Evolutionary conservation across 53 echinoderm and acorn worm genomes (phyloP).

Genomic region (Temnopleurus reevesii): DNA sequence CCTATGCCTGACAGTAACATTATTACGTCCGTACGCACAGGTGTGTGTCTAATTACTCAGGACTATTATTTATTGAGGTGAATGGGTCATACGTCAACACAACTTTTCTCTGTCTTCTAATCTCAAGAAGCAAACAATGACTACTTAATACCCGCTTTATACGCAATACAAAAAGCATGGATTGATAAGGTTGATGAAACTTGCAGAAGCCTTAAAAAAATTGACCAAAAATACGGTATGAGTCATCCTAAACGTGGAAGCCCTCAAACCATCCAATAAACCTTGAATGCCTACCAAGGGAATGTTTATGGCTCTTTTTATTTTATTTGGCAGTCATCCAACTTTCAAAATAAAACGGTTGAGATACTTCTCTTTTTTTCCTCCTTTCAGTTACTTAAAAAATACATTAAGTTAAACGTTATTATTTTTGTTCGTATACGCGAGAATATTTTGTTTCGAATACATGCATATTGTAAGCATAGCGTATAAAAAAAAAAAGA

Average conservation of each 20-base stretch:
- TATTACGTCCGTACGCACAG: not conserved
- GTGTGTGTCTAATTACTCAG: not conserved
- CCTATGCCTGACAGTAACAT: too few species aligned
- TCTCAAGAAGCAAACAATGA: not conserved
- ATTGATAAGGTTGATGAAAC: not conserved
- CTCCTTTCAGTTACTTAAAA: too few species aligned
- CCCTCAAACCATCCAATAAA: not conserved
- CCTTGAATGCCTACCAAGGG: not conserved
- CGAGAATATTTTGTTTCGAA: too few species aligned
- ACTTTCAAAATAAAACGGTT: not conserved
- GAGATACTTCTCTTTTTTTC: too few species aligned
- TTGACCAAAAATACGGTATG: not conserved
- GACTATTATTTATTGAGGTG: not conserved
- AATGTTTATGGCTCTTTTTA: not conserved
- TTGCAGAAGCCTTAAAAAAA: not conserved
- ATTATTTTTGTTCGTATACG: too few species aligned
- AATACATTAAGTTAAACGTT: too few species aligned
- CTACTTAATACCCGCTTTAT: not conserved
- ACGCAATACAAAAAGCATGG: not conserved
- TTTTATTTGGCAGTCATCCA: constrained; percentile 1
- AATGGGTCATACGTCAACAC: constrained; percentile 6
- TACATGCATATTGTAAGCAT: too few species aligned
- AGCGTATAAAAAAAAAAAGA: too few species aligned
- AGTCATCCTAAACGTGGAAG: constrained; percentile 16
- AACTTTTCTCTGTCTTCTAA: not conserved